Conservation (phyloP, 2,113 vertebrate species). For the Eupsittula cactorum region DNA sequence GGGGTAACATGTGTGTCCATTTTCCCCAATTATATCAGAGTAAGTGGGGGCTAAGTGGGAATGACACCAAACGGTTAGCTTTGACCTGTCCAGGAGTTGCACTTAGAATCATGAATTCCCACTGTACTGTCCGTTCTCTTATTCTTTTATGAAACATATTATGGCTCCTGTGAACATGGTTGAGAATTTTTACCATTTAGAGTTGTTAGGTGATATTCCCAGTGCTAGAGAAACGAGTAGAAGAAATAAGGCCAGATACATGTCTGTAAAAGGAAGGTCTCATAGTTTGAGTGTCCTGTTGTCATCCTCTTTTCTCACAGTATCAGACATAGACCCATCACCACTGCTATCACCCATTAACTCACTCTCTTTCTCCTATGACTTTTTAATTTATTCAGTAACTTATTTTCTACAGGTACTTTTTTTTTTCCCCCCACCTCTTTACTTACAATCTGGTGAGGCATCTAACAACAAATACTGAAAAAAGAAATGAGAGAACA, state of each 20-base stretch:
- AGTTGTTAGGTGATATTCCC: not conserved
- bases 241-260: not conserved
- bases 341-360: not conserved
- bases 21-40: not conserved
- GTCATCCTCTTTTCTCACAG: not conserved
- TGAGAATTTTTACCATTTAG: not conserved
- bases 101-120: not conserved
- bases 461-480: not conserved
- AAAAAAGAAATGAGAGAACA: not conserved
- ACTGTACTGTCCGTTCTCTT: not conserved
- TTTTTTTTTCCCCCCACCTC: not conserved
- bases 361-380: not conserved
- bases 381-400: not conserved
- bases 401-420: not conserved
- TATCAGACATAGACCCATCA: not conserved
- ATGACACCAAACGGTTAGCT: not conserved
- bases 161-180: not conserved
- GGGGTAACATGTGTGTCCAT: not conserved
- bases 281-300: not conserved
- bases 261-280: not conserved
- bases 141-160: not conserved
- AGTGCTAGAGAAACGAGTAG: not conserved
- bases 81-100: not conserved
- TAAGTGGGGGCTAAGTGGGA: not conserved
- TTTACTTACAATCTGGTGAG: not conserved